Evolutionary conservation across 2,113 vertebrate genomes (phyloP).

Genomic region (Odontophorus gujanensis): DNA sequence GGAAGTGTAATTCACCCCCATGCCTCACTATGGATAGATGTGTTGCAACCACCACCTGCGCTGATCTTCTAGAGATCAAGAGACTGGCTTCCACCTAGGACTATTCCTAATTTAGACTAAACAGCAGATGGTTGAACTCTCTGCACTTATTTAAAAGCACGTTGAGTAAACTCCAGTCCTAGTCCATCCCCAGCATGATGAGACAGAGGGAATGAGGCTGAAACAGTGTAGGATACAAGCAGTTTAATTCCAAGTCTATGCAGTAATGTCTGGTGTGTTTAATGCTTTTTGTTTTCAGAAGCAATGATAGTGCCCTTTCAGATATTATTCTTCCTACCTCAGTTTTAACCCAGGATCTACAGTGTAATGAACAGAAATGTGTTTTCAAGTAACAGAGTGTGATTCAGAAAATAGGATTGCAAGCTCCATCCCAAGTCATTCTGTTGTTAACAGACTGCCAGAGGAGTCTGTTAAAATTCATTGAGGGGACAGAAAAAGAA

Average conservation of each 20-base stretch:
- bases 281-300: not conserved
- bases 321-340: not conserved
- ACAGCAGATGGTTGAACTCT: not conserved
- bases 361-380: not conserved
- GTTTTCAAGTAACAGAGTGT: not conserved
- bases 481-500: not conserved
- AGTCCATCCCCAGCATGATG: not conserved
- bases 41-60: not conserved
- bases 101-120: not conserved
- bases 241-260: not conserved
- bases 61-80: not conserved
- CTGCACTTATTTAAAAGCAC: not conserved
- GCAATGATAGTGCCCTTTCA: not conserved
- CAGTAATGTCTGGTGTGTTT: not conserved
- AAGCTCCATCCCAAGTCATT: not conserved
- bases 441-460: not conserved
- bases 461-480: not conserved
- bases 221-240: not conserved
- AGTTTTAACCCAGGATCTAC: not conserved
- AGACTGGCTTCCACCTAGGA: not conserved
- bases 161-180: not conserved
- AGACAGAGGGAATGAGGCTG: not conserved
- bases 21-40: not conserved
- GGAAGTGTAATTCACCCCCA: not conserved
- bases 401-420: not conserved